Conservation (phyloP, 2,888 invertebrate species). For the Hipparchia sbordonii region DNA sequence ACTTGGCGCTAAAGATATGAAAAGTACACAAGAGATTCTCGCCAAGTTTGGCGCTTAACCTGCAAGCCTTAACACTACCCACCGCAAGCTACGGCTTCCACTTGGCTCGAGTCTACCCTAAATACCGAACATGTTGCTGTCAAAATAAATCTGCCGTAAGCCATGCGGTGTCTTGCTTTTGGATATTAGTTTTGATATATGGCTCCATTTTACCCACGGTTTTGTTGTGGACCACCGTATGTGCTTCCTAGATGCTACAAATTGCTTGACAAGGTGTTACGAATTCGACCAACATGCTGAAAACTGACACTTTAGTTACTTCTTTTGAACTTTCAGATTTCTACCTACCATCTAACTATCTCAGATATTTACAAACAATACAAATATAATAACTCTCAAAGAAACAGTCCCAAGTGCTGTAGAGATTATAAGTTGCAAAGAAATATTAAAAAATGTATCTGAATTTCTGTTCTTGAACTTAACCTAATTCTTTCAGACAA, state of each 20-base stretch:
- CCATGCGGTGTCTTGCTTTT: conserved; percentile 11
- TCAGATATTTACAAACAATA: too few species aligned
- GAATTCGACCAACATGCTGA: neutral
- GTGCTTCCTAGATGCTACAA: conserved; percentile 2
- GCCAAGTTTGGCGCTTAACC: conserved; percentile 16
- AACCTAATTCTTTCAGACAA: conserved; percentile 58
- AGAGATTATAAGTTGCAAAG: too few species aligned
- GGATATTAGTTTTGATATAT: conserved; percentile 21
- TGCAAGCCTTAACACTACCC: conserved; percentile 41
- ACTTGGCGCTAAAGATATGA: neutral
- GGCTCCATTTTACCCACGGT: neutral
- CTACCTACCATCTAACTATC: too few species aligned
- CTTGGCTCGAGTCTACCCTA: conserved; percentile 59
- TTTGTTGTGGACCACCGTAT: conserved; percentile 1
- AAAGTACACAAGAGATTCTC: neutral
- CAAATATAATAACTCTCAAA: too few species aligned
- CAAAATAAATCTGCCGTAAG: conserved; percentile 38
- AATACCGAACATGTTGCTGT: conserved; percentile 37
- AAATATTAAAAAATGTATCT: too few species aligned
- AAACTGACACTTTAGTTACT: neutral
- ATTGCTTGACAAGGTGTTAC: conserved; percentile 6
- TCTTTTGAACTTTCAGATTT: neutral
- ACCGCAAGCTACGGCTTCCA: conserved; percentile 54
- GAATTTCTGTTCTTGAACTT: neutral
- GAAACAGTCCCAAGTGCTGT: too few species aligned